These are phyloP conservation scores for Diplodus puntazzo DNA, from an alignment of 2,797 vertebrate species.

Conservation along the genomic window DNA sequence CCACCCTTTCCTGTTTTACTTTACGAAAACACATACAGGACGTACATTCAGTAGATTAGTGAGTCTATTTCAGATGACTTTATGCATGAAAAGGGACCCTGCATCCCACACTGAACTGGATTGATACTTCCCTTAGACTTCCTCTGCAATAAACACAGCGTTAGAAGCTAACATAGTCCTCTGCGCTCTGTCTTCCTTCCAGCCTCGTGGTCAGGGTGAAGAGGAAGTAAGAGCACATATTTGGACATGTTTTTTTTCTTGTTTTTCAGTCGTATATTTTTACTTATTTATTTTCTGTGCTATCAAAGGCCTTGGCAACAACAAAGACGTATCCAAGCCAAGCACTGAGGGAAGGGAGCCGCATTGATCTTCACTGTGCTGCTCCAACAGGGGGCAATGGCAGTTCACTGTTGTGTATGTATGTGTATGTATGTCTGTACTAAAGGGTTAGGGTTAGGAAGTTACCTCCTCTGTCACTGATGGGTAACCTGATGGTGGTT, in stretches of 20 bases:
- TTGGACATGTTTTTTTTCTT: background rate
- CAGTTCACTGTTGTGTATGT: background rate
- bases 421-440: too few species aligned
- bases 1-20: background rate
- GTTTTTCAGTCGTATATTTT: background rate
- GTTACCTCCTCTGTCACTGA: background rate
- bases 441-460: too few species aligned
- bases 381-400: constrained; percentile 51
- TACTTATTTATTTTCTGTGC: background rate
- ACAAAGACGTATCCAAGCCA: background rate
- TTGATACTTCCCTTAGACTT: background rate
- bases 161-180: background rate
- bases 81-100: background rate
- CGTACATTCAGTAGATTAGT: background rate
- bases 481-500: background rate
- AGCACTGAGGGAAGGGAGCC: background rate
- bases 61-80: background rate
- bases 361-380: background rate
- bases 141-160: background rate
- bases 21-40: background rate
- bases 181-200: background rate
- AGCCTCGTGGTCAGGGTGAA: background rate
- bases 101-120: background rate
- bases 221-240: background rate
- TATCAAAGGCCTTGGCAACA: background rate